Evolutionary conservation across 2,888 invertebrate genomes (phyloP).

Genomic region (Agrochola litura): DNA sequence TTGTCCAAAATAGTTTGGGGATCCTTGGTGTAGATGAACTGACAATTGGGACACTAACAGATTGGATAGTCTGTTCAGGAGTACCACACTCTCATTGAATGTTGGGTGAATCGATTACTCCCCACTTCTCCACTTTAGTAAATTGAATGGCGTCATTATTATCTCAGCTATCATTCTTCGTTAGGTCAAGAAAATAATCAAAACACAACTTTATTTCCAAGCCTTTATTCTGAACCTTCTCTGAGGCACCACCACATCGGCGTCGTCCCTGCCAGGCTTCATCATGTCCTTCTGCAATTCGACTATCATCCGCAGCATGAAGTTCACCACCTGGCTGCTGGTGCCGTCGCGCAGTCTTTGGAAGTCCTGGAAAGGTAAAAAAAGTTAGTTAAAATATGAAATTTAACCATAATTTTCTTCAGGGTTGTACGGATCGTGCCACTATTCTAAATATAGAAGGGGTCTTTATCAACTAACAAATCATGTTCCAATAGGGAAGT

Average conservation of each 20-base stretch:
- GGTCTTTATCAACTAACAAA: no score
- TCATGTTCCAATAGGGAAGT: no score
- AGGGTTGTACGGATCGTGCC: no score
- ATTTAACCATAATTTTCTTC: no score
- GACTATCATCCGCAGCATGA: constrained; percentile 87
- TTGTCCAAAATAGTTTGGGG: no score
- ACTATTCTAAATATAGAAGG: no score
- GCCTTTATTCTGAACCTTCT: constrained; percentile 84
- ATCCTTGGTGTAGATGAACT: no score
- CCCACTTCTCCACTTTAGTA: not conserved
- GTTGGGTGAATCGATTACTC: no score
- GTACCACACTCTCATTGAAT: no score
- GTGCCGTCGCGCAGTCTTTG: constrained; percentile 91
- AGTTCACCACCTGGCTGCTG: constrained; percentile 87
- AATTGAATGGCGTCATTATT: not conserved
- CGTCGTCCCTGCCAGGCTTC: constrained; percentile 82
- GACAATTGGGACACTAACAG: no score
- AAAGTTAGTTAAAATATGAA: no score
- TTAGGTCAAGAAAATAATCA: constrained; percentile 13
- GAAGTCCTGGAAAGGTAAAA: constrained; percentile 75
- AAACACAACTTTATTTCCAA: constrained; percentile 79
- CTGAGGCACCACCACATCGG: constrained; percentile 82
- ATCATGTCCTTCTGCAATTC: constrained; percentile 87
- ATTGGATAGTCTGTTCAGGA: no score
- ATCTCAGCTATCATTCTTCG: not conserved